These are phyloP conservation scores for Periophthalmus modestus DNA, from an alignment of 2,113 vertebrate genomes.

Conservation along the genomic window DNA sequence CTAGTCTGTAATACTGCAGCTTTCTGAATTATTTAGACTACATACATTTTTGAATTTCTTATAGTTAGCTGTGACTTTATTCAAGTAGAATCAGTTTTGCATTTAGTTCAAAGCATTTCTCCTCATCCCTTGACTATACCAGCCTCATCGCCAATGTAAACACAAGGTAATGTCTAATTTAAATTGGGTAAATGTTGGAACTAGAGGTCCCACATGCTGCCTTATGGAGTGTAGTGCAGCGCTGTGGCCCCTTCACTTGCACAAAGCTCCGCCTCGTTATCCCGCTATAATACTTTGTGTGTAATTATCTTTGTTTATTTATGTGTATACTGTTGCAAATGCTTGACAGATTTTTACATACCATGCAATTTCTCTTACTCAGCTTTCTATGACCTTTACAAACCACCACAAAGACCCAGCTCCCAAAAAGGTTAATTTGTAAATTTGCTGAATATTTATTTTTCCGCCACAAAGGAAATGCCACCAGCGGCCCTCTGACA, in stretches of 20 bases:
- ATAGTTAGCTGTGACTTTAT: background rate
- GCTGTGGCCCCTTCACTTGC: constrained; percentile 42
- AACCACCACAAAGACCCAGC: background rate
- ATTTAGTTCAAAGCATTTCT: background rate
- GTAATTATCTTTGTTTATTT: background rate
- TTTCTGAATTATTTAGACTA: too few species aligned
- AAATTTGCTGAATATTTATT: constrained; percentile 49
- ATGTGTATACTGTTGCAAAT: background rate
- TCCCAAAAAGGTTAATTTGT: constrained; percentile 29
- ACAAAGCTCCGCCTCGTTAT: constrained; percentile 31
- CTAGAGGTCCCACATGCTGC: constrained; percentile 34
- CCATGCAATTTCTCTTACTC: background rate
- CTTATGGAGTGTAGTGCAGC: constrained; percentile 59
- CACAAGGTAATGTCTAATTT: constrained; percentile 59
- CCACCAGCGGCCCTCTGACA: constrained; percentile 33
- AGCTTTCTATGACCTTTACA: constrained; percentile 43
- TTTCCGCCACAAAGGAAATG: constrained; percentile 40
- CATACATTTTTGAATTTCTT: too few species aligned
- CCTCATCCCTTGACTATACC: background rate
- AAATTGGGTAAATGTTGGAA: constrained; percentile 59
- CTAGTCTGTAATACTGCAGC: too few species aligned
- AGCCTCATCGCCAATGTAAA: constrained; percentile 19
- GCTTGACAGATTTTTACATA: background rate
- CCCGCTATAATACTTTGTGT: background rate
- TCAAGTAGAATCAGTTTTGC: constrained; percentile 7